These are phyloP conservation scores for Thera britannica DNA, from an alignment of 2,888 invertebrate species.

Conservation along the genomic window DNA sequence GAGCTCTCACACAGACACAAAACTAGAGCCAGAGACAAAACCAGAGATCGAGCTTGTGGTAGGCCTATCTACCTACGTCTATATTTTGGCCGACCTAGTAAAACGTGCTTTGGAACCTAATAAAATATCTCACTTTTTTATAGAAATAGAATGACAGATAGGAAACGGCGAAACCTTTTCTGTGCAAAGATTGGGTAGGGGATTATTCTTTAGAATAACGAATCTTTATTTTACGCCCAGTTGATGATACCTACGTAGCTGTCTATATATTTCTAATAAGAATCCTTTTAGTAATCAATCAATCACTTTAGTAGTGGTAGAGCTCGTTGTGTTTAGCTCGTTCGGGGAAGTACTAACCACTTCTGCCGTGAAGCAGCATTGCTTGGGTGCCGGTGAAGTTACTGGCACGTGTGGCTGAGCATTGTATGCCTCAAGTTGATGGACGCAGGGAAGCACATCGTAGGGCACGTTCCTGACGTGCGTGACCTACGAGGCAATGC, in stretches of 20 bases:
- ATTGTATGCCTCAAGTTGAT: no score
- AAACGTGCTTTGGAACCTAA: constrained; percentile 33
- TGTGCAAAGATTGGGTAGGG: constrained; percentile 26
- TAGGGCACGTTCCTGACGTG: no score
- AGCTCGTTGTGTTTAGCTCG: no score
- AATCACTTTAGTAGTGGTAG: no score
- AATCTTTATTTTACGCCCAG: constrained; percentile 13
- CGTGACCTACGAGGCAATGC: no score
- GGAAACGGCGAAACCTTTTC: constrained; percentile 23
- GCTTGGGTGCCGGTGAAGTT: neutral
- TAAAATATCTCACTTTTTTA: constrained; percentile 33
- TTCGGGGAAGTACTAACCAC: no score
- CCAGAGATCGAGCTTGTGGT: no score
- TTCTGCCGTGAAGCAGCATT: no score
- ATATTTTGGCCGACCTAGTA: constrained; percentile 33
- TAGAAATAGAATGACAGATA: constrained; percentile 37
- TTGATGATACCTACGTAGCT: neutral
- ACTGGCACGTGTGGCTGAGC: neutral
- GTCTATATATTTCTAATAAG: neutral
- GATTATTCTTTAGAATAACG: constrained; percentile 15
- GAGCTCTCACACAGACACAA: no score
- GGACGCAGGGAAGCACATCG: no score
- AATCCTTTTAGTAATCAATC: no score
- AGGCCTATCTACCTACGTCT: constrained; percentile 6
- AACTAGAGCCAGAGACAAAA: no score